A percentile compares a stretch with the other conserved stretches of the same genome.
Evolutionary conservation across 2,113 vertebrate genomes (phyloP).

Genomic region (Fukomys damarensis): DNA sequence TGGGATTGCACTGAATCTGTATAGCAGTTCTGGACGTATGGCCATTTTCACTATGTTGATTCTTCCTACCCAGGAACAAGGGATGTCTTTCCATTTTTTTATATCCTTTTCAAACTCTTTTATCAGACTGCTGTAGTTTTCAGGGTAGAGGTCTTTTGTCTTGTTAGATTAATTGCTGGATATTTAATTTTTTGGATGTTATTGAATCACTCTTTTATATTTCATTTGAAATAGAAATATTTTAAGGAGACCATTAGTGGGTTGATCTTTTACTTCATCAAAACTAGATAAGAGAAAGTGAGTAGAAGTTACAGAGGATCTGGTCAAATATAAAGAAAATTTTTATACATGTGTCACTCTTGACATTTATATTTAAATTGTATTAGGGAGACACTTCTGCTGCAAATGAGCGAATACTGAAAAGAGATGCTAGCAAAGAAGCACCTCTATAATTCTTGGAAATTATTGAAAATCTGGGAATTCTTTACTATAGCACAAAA

Average conservation of each 20-base stretch:
- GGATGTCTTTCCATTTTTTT: too few relatives aligned
- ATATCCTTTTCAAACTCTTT: too few relatives aligned
- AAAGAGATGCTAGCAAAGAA: not conserved
- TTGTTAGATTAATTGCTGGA: too few relatives aligned
- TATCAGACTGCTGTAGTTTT: too few relatives aligned
- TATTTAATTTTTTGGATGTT: too few relatives aligned
- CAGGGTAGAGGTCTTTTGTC: too few relatives aligned
- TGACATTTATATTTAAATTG: slow-evolving; percentile 33
- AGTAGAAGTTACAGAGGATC: not conserved
- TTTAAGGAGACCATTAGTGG: not conserved
- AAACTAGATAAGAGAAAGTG: not conserved
- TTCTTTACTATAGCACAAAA: slow-evolving; percentile 28
- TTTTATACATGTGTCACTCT: slow-evolving; percentile 11
- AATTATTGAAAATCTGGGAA: not conserved
- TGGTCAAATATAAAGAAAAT: not conserved
- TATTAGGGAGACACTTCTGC: not conserved
- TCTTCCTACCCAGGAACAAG: too few relatives aligned
- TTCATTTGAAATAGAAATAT: not conserved
- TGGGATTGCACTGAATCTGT: too few relatives aligned
- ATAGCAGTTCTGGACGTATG: too few relatives aligned
- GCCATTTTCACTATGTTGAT: too few relatives aligned
- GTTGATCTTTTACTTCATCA: not conserved
- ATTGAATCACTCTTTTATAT: too few relatives aligned
- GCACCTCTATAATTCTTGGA: not conserved
- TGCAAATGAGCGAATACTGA: not conserved